Conservation (phyloP, 2,888 invertebrate species). For the Drosophila sordidapex region DNA sequence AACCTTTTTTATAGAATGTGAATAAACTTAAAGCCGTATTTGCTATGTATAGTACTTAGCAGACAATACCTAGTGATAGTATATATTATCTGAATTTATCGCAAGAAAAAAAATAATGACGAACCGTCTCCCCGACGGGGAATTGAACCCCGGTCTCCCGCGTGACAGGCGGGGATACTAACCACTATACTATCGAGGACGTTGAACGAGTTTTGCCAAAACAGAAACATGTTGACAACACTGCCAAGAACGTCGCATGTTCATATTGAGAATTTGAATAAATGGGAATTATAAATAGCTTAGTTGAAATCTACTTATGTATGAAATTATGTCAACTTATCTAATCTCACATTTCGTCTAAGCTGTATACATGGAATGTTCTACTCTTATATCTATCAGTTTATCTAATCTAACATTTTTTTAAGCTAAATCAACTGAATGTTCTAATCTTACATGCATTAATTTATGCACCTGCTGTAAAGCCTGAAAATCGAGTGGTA, state of each 20-base stretch:
- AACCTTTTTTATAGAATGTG: neutral
- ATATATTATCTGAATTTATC: neutral
- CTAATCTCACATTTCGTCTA: neutral
- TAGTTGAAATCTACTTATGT: neutral
- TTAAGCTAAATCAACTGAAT: neutral
- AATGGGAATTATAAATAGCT: neutral
- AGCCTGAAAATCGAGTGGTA: conserved; percentile 1
- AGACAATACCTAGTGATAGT: neutral
- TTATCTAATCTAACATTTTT: neutral
- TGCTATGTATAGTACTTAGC: neutral
- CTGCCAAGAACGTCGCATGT: neutral
- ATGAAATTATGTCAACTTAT: neutral
- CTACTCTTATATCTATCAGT: neutral
- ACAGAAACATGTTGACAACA: neutral
- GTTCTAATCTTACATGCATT: neutral
- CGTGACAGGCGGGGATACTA: conserved; percentile 64
- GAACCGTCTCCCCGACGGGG: conserved; percentile 53
- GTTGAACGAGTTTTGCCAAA: fast-evolving
- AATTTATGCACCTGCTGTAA: conserved; percentile 10
- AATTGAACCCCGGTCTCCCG: conserved; percentile 66
- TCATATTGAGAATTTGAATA: neutral
- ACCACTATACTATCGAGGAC: conserved; percentile 65
- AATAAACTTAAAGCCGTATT: neutral
- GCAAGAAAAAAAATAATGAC: neutral
- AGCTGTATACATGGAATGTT: neutral